Conservation (phyloP, 1,140 invertebrate genomes). For the Apis dorsata region DNA sequence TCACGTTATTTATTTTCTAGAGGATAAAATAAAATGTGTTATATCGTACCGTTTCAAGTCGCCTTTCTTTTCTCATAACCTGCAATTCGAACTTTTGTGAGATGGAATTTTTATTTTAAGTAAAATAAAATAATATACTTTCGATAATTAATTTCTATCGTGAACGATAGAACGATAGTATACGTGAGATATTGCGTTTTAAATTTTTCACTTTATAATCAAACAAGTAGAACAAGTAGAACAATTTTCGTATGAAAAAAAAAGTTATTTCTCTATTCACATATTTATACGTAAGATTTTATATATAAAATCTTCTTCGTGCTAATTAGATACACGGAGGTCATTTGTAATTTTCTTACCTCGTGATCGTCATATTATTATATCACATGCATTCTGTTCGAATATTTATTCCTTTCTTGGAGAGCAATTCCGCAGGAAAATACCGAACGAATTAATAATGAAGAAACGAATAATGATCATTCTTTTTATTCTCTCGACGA, state of each 20-base stretch:
- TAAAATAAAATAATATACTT: no score
- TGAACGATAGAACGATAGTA: no score
- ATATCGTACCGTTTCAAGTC: no score
- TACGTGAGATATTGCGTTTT: no score
- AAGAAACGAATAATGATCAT: neutral
- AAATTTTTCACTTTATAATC: no score
- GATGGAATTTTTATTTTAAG: no score
- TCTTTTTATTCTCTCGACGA: neutral
- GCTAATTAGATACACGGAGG: constrained; percentile 34
- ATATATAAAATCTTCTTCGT: neutral
- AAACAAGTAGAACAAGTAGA: no score
- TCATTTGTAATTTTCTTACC: constrained; percentile 59
- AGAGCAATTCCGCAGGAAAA: constrained; percentile 9
- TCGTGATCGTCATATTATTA: constrained; percentile 48
- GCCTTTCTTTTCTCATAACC: neutral
- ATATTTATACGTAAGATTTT: neutral
- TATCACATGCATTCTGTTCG: constrained; percentile 42
- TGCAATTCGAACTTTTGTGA: neutral
- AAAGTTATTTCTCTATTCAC: no score
- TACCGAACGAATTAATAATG: constrained; percentile 41
- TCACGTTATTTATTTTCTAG: neutral
- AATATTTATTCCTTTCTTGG: constrained; percentile 51
- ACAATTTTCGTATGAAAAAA: no score
- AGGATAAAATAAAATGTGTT: neutral
- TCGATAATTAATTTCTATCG: no score